These are phyloP conservation scores for Empis stercorea DNA, from an alignment of 2,888 invertebrate genomes.

Conservation along the genomic window DNA sequence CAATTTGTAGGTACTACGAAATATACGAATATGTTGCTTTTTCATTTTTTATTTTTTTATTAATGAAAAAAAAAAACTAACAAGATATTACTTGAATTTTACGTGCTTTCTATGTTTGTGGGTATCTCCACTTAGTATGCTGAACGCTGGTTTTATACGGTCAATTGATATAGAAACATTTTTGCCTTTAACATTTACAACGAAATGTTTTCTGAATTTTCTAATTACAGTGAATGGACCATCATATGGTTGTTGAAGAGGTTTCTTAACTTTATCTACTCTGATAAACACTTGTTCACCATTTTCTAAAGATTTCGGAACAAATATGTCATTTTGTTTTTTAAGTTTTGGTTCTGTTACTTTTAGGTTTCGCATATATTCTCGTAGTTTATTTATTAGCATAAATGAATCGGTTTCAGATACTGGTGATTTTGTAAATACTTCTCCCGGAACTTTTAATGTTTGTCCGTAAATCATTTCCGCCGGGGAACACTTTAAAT, in stretches of 20 bases:
- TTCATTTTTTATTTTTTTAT: too few relatives aligned
- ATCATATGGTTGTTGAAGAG: background rate
- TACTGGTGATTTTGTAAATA: background rate
- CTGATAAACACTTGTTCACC: background rate
- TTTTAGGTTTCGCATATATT: background rate
- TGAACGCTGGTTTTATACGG: background rate
- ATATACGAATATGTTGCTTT: too few relatives aligned
- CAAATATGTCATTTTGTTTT: background rate
- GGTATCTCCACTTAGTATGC: too few relatives aligned
- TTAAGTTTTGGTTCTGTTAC: background rate
- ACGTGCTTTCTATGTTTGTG: too few relatives aligned
- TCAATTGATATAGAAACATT: background rate
- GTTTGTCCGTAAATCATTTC: background rate
- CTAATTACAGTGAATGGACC: background rate
- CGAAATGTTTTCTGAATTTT: background rate
- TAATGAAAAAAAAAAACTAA: too few relatives aligned
- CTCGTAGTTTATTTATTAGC: background rate
- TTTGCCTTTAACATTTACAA: background rate
- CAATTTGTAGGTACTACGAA: too few relatives aligned
- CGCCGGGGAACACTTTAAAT: conserved; percentile 5
- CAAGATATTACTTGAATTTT: too few relatives aligned
- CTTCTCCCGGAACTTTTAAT: background rate
- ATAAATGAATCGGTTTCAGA: background rate
- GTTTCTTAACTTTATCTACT: background rate
- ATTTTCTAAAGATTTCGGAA: background rate